A percentile compares a stretch with the other conserved stretches of the same genome.
These are phyloP conservation scores for Chrysemys picta DNA, from an alignment of 2,113 vertebrate genomes.

Conservation along the genomic window DNA sequence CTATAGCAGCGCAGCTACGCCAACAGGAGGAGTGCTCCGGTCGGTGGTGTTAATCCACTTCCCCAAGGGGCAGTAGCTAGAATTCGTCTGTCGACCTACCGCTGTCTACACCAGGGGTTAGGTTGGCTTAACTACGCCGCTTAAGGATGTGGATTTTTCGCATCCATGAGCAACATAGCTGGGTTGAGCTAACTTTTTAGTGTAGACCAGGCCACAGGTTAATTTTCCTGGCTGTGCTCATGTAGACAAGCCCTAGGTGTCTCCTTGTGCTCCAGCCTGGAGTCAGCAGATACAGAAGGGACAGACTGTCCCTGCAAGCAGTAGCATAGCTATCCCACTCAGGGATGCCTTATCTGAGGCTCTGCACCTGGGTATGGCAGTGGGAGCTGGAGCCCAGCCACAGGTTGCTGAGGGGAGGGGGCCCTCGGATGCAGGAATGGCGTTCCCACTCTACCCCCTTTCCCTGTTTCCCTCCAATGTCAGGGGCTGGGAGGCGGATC, in stretches of 20 bases:
- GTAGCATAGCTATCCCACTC: too few species aligned
- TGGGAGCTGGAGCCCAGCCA: neutral
- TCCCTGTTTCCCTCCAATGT: neutral
- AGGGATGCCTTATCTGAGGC: neutral
- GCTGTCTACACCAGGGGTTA: neutral
- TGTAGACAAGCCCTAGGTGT: neutral
- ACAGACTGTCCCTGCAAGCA: too few species aligned
- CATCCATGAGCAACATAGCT: too few species aligned
- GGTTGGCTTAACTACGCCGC: fast-evolving
- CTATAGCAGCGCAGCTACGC: too few species aligned
- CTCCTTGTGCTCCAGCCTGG: neutral
- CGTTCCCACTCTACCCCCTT: neutral
- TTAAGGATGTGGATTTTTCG: neutral
- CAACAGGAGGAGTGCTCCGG: too few species aligned
- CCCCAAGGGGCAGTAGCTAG: neutral
- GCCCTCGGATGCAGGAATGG: neutral
- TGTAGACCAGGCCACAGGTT: neutral
- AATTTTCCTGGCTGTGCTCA: neutral
- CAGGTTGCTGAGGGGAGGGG: neutral
- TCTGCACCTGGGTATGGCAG: neutral
- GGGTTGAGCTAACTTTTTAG: neutral
- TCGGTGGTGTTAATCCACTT: neutral
- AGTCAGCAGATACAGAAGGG: neutral
- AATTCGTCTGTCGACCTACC: neutral
- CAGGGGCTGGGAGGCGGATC: neutral